Evolutionary conservation across 2,888 invertebrate species (phyloP).

Genomic region (Eilema caniola): DNA sequence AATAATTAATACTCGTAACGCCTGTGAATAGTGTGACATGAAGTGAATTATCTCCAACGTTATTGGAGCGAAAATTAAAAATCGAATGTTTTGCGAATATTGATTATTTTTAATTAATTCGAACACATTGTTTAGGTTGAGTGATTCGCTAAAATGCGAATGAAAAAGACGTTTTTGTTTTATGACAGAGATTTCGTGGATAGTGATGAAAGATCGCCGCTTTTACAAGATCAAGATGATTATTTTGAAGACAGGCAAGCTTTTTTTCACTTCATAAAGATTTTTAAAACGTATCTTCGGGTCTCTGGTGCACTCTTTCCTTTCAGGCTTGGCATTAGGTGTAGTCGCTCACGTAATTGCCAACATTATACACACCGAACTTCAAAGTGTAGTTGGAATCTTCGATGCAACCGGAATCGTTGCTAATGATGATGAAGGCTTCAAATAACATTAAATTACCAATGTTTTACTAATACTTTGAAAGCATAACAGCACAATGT

Average conservation of each 20-base stretch:
- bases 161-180: conserved; percentile 73
- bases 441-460: too few relatives aligned
- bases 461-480: too few relatives aligned
- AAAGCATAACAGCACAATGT: too few relatives aligned
- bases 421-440: too few relatives aligned
- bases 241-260: conserved; percentile 69
- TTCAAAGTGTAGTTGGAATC: neutral
- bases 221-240: conserved; percentile 58
- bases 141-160: conserved; percentile 63
- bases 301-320: neutral
- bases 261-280: neutral
- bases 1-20: too few relatives aligned
- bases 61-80: neutral
- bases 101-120: neutral
- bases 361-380: neutral
- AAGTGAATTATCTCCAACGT: neutral
- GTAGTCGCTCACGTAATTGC: neutral
- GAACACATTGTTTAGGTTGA: neutral
- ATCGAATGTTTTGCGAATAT: neutral
- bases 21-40: too few relatives aligned
- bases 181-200: conserved; percentile 64
- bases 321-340: neutral
- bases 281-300: neutral
- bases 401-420: too few relatives aligned
- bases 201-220: conserved; percentile 63